A percentile compares a stretch with the other conserved stretches of the same genome.
These are phyloP conservation scores for Thalassaphorura encarpata DNA, from an alignment of 1,140 invertebrate genomes.

Conservation along the genomic window DNA sequence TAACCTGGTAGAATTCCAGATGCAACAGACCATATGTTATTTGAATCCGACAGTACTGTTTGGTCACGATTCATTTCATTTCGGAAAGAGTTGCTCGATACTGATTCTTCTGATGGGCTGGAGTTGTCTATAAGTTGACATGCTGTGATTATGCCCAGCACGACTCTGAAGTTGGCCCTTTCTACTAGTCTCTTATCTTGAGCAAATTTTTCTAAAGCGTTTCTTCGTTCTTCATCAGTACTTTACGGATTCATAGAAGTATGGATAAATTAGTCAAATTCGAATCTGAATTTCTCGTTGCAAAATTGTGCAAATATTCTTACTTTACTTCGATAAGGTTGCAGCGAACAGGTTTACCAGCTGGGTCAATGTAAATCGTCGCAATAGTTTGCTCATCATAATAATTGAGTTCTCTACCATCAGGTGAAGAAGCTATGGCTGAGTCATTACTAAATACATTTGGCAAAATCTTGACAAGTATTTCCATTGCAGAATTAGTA, in stretches of 20 bases:
- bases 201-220: slow-evolving; percentile 1
- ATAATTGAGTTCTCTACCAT: slow-evolving; percentile 58
- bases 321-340: slow-evolving; percentile 75
- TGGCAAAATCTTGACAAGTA: no score
- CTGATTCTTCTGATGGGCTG: slow-evolving; percentile 34
- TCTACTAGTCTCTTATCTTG: slow-evolving; percentile 9
- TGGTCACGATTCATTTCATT: slow-evolving; percentile 43
- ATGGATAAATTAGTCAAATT: not conserved
- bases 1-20: slow-evolving; percentile 31
- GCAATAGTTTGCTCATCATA: slow-evolving; percentile 69
- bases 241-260: not conserved
- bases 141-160: slow-evolving; percentile 31
- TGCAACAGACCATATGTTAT: slow-evolving; percentile 27
- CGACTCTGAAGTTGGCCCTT: slow-evolving; percentile 22
- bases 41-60: not conserved
- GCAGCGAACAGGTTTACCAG: slow-evolving; percentile 56
- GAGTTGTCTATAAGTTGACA: slow-evolving; percentile 33
- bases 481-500: no score
- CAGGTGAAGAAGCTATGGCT: no score
- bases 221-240: not conserved
- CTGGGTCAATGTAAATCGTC: slow-evolving; percentile 56
- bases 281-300: not conserved
- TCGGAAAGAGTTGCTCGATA: not conserved
- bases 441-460: no score
- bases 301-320: slow-evolving; percentile 38